Evolutionary conservation across 2,797 vertebrate genomes (phyloP).

Genomic region (Microctenopoma lineatum): DNA sequence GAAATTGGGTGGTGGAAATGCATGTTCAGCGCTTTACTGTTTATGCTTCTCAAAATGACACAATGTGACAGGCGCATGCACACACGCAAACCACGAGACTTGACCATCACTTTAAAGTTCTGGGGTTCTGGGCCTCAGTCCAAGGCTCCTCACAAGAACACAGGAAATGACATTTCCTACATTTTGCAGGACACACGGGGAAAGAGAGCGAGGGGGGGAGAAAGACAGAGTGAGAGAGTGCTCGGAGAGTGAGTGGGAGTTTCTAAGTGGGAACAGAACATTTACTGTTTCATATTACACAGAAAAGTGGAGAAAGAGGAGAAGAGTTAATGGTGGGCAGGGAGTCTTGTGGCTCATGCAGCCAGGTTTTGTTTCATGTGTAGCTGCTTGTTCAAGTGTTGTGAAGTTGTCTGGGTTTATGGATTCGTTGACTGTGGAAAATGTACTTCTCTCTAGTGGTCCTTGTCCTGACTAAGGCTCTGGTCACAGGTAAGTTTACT

Average conservation of each 20-base stretch:
- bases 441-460: conserved; percentile 86
- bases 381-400: conserved; percentile 69
- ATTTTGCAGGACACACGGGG: conserved; percentile 75
- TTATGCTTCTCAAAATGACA: conserved; percentile 41
- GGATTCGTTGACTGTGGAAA: conserved; percentile 84
- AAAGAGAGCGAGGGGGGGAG: conserved; percentile 39
- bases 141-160: conserved; percentile 80
- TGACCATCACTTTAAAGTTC: conserved; percentile 54
- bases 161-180: conserved; percentile 89
- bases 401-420: conserved; percentile 82
- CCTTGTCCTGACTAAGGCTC: conserved; percentile 86
- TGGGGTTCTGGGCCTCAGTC: conserved; percentile 69
- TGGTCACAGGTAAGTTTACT: conserved; percentile 84
- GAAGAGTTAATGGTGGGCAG: conserved; percentile 78
- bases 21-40: conserved; percentile 39
- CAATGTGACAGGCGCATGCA: conserved; percentile 26
- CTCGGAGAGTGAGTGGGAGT: conserved; percentile 81
- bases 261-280: conserved; percentile 88
- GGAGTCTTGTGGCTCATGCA: conserved; percentile 69
- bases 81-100: conserved; percentile 50
- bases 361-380: conserved; percentile 72
- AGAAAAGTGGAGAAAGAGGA: conserved; percentile 80
- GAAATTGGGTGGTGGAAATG: conserved; percentile 41
- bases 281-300: conserved; percentile 88
- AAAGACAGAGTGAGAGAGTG: conserved; percentile 53